These are phyloP conservation scores for Argyresthia albistria DNA, from an alignment of 2,888 invertebrate genomes.

Conservation along the genomic window DNA sequence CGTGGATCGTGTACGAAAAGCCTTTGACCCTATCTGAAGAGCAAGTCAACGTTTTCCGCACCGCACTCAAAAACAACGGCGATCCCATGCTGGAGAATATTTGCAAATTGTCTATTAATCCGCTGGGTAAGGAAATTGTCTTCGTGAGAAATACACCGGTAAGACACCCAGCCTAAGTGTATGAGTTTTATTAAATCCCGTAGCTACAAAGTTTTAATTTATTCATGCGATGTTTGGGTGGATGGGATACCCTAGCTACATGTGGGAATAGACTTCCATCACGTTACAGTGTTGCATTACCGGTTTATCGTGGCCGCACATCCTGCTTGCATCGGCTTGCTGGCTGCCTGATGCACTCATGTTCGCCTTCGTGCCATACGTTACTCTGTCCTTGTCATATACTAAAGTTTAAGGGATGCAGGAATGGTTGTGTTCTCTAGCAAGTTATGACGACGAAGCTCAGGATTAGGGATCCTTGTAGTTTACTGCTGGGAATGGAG, in stretches of 20 bases:
- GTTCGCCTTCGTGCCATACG: background rate
- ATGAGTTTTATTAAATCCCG: background rate
- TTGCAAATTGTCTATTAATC: background rate
- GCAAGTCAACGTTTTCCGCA: slow-evolving; percentile 5
- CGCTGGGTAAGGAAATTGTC: background rate
- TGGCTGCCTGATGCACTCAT: background rate
- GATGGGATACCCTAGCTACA: background rate
- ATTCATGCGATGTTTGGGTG: background rate
- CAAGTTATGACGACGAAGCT: no score
- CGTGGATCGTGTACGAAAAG: slow-evolving; percentile 3
- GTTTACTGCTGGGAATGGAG: background rate
- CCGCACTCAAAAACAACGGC: background rate
- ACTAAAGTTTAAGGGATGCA: no score
- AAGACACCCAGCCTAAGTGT: background rate
- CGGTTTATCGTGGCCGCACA: slow-evolving; percentile 3
- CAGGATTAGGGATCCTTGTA: background rate
- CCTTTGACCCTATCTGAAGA: slow-evolving; percentile 2
- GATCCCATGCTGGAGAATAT: background rate
- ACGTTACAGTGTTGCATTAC: background rate
- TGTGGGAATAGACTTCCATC: background rate
- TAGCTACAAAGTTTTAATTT: background rate
- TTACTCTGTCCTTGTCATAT: background rate
- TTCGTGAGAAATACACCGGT: background rate
- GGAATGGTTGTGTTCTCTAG: no score
- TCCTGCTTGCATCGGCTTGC: slow-evolving; percentile 2